A percentile compares a stretch with the other conserved stretches of the same genome.
These are phyloP conservation scores for Protonibea diacanthus DNA, from an alignment of 2,797 vertebrate species.

Conservation along the genomic window DNA sequence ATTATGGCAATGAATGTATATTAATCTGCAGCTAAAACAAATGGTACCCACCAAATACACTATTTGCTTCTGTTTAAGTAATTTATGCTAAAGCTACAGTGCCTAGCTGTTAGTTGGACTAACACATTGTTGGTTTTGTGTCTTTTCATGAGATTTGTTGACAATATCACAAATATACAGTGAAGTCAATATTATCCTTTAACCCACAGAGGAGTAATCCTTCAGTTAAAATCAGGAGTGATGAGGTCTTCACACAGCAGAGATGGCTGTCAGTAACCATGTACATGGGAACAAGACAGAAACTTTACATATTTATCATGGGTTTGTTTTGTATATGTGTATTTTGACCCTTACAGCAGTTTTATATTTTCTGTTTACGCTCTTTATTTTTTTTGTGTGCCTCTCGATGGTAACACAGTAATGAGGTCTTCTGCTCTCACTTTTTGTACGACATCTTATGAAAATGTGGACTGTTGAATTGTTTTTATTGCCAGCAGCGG, in stretches of 20 bases:
- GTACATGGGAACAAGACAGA: conserved; percentile 16
- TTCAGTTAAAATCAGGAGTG: conserved; percentile 27
- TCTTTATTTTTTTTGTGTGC: conserved; percentile 30
- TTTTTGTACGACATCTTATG: conserved; percentile 37
- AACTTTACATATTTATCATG: conserved; percentile 27
- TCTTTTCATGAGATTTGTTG: conserved; percentile 32
- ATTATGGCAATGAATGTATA: conserved; percentile 2
- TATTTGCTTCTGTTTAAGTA: background rate
- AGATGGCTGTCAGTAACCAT: conserved; percentile 18
- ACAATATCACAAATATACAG: conserved; percentile 6
- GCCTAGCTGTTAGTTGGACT: background rate
- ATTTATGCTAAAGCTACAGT: background rate
- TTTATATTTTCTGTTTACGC: conserved; percentile 45
- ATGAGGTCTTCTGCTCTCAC: conserved; percentile 47
- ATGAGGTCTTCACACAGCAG: conserved; percentile 46
- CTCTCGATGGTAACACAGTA: conserved; percentile 30
- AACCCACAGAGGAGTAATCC: background rate
- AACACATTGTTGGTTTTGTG: conserved; percentile 10
- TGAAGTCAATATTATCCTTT: background rate
- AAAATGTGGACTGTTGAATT: conserved; percentile 53
- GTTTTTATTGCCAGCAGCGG: conserved; percentile 34
- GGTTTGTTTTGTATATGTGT: conserved; percentile 52
- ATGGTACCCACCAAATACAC: background rate
- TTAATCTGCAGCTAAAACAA: conserved; percentile 13
- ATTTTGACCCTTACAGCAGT: conserved; percentile 26